Base-by-base conservation (phyloP, 2,888 invertebrate genomes). In the Rutpela maculata region DNA sequence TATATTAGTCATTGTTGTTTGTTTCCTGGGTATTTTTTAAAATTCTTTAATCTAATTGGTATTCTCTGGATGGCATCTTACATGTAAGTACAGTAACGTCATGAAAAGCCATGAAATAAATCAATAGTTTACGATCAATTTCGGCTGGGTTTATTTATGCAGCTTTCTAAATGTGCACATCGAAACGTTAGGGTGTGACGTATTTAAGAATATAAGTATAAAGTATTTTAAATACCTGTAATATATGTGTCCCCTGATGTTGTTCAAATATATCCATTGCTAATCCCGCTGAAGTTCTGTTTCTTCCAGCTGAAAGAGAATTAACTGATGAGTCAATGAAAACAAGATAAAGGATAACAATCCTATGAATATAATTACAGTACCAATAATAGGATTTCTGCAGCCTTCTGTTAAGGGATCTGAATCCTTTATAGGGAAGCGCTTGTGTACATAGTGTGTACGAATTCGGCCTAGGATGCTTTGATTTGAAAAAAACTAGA, bases 161-260 rank as follows among this genome's bases (percentile, higher is more conserved):
- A 18, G 56, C 35, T 35, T 65, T 65, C 65, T 65, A 65, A 65
- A 65, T 65, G 18, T 65, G 11, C 18, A 65, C 43, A 43, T 65
- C 18, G 43, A 26, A 60, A 60, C 26, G 15, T 15, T n/a, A 22
- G 15, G 26, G n/a, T n/a, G n/a, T 22, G 15, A 26, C 19, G 15
- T 60, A n/a, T 22, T 60, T 59, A 7, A 15, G 31, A 2, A 26
- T 31, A 18, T 17, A 18, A 57, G 57, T 17, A 60, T 22, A 26
- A 15, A n/a, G 2, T 60, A 11, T 60, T 17, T 67, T 67, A 62
- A 80, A 90, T 91, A 98, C 98, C 95, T 98, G 98, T 84, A 98
- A 93, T 90, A 99, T 98, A 91, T 99, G 98, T 82, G 98, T 98
- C 89, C 98, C 98, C 91, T 98, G 98, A 90, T 98, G 98, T 89